Base-by-base conservation (phyloP, 2,113 vertebrate genomes). In the Phrynocephalus versicolor region DNA sequence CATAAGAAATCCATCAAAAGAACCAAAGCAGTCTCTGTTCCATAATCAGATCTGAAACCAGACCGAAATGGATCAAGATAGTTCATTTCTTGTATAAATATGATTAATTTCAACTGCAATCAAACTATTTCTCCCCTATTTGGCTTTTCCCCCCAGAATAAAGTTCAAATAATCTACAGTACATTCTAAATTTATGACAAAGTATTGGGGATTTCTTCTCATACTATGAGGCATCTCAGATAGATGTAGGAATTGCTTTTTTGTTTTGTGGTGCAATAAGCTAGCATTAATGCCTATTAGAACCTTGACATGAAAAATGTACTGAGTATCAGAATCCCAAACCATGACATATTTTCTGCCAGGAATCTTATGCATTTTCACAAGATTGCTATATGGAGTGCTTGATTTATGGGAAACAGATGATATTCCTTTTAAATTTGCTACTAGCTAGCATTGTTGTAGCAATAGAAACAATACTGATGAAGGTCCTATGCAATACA, bases 371-470 rank as follows among this genome's bases (percentile, higher is more conserved):
- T 73, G 23, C 19, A 72, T 62, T 85, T 64, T 62, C 37, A 65
- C 14, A 27, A 37, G 18, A 39, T 25, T 83, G 71, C 37, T 41
- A 60, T 73, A 74, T 64, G 6, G 79, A 81, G 30, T 14, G 1
- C 25, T 30, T 37, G 14, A 85, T 64, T 80, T 64, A 79, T 79
- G n/a, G 13, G 10, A 62, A 27, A 80, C 69, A 85, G 14, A 67
- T 79, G 55, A 33, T 60, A 37, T 45, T 79, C 18, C 80, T 60
- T 85, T 85, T n/a, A 85, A 78, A 45, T 78, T 39, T 78, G 33
- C 51, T 41, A 45, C 70, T 39, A 70, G 33, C 51, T 41, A 62
- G 3, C 16, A 58, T 5, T 19, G 13, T 18, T 19, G 6, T 62
- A 71, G 6, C 21, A 85, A 79, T 85, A 79, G 62, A 70, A 72